phyloP scores from a whole-genome alignment of 2,113 vertebrate genomes.

The Cavia aperea region DNA sequence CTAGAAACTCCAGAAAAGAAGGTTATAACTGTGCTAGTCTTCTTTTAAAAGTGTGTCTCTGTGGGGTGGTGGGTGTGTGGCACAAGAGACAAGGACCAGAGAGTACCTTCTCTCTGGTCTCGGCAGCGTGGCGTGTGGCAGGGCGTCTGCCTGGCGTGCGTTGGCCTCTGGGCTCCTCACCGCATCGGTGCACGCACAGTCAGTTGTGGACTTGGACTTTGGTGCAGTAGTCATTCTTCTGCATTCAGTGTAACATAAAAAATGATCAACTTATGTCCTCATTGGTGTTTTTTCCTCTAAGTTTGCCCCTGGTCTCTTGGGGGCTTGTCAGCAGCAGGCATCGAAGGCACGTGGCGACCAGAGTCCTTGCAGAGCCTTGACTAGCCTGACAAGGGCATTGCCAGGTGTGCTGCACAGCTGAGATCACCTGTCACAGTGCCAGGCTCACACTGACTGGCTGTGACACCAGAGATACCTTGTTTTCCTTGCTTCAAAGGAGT shows the following conservation, averaged over 20 bases:
- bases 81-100: neutral
- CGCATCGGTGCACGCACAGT: neutral
- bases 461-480: neutral
- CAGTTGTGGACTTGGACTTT: neutral
- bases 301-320: neutral
- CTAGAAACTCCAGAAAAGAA: neutral
- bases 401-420: neutral
- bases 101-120: neutral
- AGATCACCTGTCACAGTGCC: neutral
- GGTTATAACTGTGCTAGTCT: neutral
- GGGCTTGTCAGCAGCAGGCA: neutral
- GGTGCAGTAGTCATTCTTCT: neutral
- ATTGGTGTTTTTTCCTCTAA: neutral
- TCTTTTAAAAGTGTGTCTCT: neutral
- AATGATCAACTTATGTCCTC: neutral
- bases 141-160: neutral
- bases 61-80: neutral
- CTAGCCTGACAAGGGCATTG: neutral
- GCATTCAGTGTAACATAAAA: neutral
- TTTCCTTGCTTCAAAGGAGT: neutral
- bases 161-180: neutral
- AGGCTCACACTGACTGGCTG: accelerated
- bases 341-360: neutral
- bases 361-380: neutral
- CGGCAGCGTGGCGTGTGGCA: neutral